Evolutionary conservation across 1,140 invertebrate species (phyloP).

Genomic region (Caenorhabditis latens): DNA sequence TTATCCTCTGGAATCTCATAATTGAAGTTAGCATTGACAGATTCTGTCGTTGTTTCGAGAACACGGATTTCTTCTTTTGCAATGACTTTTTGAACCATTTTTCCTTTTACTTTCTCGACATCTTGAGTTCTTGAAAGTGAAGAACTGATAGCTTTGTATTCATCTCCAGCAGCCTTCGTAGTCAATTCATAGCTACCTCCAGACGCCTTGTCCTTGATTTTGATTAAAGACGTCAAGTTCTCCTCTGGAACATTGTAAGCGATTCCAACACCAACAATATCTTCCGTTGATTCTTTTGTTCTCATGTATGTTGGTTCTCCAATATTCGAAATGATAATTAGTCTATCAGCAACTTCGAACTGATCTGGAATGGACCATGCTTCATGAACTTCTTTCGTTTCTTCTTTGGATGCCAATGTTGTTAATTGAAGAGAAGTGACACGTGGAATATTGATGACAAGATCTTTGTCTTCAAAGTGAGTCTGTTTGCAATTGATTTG

Average conservation of each 20-base stretch:
- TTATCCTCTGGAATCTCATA: slow-evolving; percentile 9
- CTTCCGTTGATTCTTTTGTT: slow-evolving; percentile 67
- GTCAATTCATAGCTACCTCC: slow-evolving; percentile 72
- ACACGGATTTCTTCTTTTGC: slow-evolving; percentile 57
- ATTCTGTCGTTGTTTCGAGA: slow-evolving; percentile 37
- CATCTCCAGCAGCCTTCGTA: slow-evolving; percentile 69
- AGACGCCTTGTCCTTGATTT: slow-evolving; percentile 56
- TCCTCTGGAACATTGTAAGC: slow-evolving; percentile 64
- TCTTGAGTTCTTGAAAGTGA: slow-evolving; percentile 61
- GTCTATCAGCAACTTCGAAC: background rate
- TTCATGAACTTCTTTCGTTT: slow-evolving; percentile 63
- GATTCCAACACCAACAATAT: slow-evolving; percentile 65
- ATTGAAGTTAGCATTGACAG: background rate
- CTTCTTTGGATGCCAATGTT: slow-evolving; percentile 70
- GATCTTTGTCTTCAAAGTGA: slow-evolving; percentile 64
- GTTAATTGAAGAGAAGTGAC: slow-evolving; percentile 57
- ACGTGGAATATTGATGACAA: slow-evolving; percentile 64
- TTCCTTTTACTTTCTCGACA: slow-evolving; percentile 20
- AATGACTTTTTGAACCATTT: slow-evolving; percentile 51
- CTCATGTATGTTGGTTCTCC: slow-evolving; percentile 59
- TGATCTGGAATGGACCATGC: slow-evolving; percentile 66
- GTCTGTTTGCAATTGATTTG: slow-evolving; percentile 68
- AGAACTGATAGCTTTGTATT: slow-evolving; percentile 60
- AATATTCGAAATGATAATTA: slow-evolving; percentile 59
- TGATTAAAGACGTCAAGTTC: slow-evolving; percentile 16